Evolutionary conservation across 2,113 vertebrate species (phyloP).

Genomic region (Cyphomyrus plagiostoma): DNA sequence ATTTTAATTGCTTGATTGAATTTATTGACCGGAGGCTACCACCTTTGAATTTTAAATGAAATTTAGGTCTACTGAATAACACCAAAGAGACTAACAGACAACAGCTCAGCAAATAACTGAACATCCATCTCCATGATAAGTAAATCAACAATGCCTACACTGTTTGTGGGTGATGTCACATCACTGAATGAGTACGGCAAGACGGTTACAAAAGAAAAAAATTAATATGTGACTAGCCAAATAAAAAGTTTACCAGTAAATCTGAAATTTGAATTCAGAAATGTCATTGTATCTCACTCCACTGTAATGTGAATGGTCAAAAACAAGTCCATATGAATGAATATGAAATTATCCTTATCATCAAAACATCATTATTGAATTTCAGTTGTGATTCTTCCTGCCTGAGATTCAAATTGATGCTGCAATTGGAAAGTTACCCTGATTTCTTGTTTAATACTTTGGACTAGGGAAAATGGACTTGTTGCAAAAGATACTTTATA

Average conservation of each 20-base stretch:
- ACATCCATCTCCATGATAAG: background rate
- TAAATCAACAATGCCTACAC: background rate
- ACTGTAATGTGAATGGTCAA: background rate
- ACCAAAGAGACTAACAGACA: background rate
- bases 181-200: background rate
- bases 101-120: background rate
- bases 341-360: background rate
- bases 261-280: background rate
- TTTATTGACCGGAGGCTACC: background rate
- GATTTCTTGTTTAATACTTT: background rate
- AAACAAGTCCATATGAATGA: background rate
- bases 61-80: background rate
- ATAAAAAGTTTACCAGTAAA: background rate
- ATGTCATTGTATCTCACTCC: background rate
- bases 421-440: background rate
- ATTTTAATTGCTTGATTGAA: background rate
- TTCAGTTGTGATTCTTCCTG: background rate
- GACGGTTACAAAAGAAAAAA: background rate
- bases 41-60: background rate
- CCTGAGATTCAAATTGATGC: background rate
- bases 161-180: background rate
- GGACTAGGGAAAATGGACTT: background rate
- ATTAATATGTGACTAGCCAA: background rate
- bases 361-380: background rate
- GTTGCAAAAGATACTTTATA: background rate